Base-by-base conservation (phyloP, 2,888 invertebrate species). In the Scelioninae gen. 1 region DNA sequence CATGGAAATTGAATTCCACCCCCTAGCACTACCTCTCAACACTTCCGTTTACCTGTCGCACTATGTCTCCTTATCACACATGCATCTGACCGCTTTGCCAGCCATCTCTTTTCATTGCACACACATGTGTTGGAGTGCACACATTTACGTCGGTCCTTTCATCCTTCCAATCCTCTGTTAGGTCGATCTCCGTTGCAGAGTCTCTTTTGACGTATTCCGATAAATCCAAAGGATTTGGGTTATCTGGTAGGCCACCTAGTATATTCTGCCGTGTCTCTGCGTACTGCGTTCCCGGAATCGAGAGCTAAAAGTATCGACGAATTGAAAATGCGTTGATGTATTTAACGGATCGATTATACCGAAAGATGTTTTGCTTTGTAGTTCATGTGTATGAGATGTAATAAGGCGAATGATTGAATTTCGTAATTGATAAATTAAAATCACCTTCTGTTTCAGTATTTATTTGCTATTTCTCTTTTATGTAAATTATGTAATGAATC, bases 1-100 rank as follows among this genome's bases (percentile, higher is more conserved):
- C 86, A 89, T 88, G 88, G 88, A 88, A 88, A 89, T 89, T 88
- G 87, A 89, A 88, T 89, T 89, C 88, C 86, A 85, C 87, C 86
- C 86, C 85, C 83, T 85, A 83, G 86, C 81, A 83, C 86, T 85
- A 85, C 86, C 84, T 85, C 84, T 85, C 82, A 56, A 77, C 77
- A 84, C 85, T 76, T 83, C 79, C 84, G 81, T 85, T 82, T 75
- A 76, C 74, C 76, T 82, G 72, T 65, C 72, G 49, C 34, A n/a
- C 40, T 79, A 51, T 45, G 53, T 62, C 47, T 82, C 72, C 68
- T 65, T 82, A 68, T 82, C 72, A 43, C 75, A 58, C 76, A 56
- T 53, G 45, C 68, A 47, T 78, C 49, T 75, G 63, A 69, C 62
- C 74, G 74, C 74, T 16, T 51, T 72, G 47, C 7, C 58, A 53